Evolutionary conservation across 1,140 invertebrate species (phyloP), one percentile per base, ranked within the genome.

Genomic region (Arctopsyche grandis): DNA sequence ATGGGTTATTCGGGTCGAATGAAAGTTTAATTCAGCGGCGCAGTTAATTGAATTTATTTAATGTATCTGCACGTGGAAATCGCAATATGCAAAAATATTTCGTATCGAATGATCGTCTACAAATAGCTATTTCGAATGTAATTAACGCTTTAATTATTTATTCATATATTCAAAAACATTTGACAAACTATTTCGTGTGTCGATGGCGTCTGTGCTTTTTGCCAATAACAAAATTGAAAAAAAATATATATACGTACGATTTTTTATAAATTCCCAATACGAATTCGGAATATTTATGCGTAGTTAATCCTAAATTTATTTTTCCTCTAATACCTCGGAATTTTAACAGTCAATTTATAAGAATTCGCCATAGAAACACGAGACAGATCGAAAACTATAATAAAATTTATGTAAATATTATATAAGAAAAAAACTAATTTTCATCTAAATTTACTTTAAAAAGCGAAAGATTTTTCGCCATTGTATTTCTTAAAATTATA

Each of bases 131-230:
- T 38, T 38, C 29, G 29, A 38, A 22, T 29, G 24, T 66, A 66
- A 66, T 66, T 66, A 66, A 66, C 24, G 63, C 56, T 16, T 19
- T 60, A 60, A 66, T 66, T 66, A 26, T 66, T 5, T 66, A 66
- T 66, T 66, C 63, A 66, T 66, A 14, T 66, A 66, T 66, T 66
- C 63, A 10, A 29, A 66, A 66, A 24, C 10, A 29, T 66, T 66
- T 66, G 63, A 66, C 63, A 66, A 66, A 66, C 63, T 66, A 66
- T 66, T 66, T 66, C 63, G 63, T 10, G 10, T 66, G 22, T 66
- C 21, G 21, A 66, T 66, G 56, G 56, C 56, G 56, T 60, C 56
- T 19, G 16, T 4, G 63, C 21, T 66, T 26, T n/a, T 66, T 4
- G 24, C 24, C 24, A 66, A 26, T 22, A 26, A 12, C 9, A 22